Evolutionary conservation across 1,140 invertebrate genomes (phyloP).

Genomic region (Drosophila cardini): DNA sequence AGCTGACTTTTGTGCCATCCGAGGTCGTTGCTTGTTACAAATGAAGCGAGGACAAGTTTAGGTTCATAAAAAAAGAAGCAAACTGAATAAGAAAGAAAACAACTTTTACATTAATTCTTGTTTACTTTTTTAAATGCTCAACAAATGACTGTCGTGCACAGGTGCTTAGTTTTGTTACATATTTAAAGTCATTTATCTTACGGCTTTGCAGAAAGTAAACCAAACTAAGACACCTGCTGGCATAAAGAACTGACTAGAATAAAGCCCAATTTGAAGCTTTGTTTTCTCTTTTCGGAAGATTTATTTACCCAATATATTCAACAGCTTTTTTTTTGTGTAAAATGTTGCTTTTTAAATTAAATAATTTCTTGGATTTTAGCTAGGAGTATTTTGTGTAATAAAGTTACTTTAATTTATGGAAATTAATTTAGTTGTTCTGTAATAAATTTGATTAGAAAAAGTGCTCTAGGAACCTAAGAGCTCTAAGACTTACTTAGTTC

Average conservation of each 20-base stretch:
- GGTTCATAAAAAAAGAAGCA: slow-evolving; percentile 3
- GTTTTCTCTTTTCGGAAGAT: neutral
- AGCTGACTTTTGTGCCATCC: slow-evolving; percentile 43
- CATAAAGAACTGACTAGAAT: neutral
- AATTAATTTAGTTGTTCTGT: too few relatives aligned
- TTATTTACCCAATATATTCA: neutral
- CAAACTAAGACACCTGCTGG: slow-evolving; percentile 5
- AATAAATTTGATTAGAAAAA: too few relatives aligned
- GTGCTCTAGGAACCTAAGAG: too few relatives aligned
- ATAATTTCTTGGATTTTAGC: neutral
- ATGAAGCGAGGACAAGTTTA: slow-evolving; percentile 53
- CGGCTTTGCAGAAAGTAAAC: neutral
- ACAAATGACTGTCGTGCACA: slow-evolving; percentile 49
- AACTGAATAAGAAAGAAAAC: neutral
- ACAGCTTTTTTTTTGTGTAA: neutral
- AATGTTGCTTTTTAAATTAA: neutral
- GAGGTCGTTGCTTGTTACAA: slow-evolving; percentile 60
- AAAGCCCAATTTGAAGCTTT: neutral
- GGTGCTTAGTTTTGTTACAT: slow-evolving; percentile 17
- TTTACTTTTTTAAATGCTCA: slow-evolving; percentile 64
- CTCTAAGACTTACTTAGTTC: too few relatives aligned
- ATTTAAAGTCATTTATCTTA: slow-evolving; percentile 40
- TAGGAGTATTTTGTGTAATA: too few relatives aligned
- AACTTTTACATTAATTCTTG: slow-evolving; percentile 61
- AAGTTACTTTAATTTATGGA: too few relatives aligned